Percentiles rank a stretch among this genome's conserved stretches.
Conservation (phyloP, 2,888 invertebrate genomes). For the Selenia dentaria region DNA sequence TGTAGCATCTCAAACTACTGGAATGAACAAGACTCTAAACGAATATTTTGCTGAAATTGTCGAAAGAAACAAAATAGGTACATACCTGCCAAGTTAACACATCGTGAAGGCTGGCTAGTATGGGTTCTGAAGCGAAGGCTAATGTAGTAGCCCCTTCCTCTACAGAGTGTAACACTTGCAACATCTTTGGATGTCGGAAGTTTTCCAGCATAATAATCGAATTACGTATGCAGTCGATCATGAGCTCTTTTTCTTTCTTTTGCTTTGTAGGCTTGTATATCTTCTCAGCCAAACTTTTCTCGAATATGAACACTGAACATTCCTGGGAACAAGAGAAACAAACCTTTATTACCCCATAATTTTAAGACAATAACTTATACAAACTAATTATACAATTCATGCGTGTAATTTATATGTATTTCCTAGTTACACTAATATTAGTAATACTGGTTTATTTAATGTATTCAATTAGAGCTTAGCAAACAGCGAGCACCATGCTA, state of each 20-base stretch:
- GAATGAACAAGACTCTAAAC: too few relatives aligned
- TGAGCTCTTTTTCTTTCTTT: constrained; percentile 85
- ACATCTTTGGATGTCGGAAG: constrained; percentile 93
- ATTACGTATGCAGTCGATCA: constrained; percentile 93
- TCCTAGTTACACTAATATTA: too few relatives aligned
- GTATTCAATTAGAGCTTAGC: too few relatives aligned
- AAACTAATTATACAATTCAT: too few relatives aligned
- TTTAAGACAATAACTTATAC: too few relatives aligned
- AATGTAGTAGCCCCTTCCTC: constrained; percentile 95
- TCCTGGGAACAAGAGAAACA: constrained; percentile 84
- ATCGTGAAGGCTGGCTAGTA: constrained; percentile 95
- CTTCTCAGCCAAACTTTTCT: constrained; percentile 96
- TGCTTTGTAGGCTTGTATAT: constrained; percentile 94
- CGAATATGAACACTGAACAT: constrained; percentile 96
- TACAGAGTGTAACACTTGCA: constrained; percentile 88
- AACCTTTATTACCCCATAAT: too few relatives aligned
- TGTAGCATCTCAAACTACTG: too few relatives aligned
- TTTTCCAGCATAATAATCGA: constrained; percentile 92
- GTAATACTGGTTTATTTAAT: too few relatives aligned
- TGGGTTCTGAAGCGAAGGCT: constrained; percentile 97
- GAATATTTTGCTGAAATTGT: too few relatives aligned
- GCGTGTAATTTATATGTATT: too few relatives aligned
- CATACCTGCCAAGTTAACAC: constrained; percentile 93
- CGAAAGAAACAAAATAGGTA: too few relatives aligned
- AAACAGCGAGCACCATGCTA: too few relatives aligned